A percentile compares a stretch with the other conserved stretches of the same genome.
Evolutionary conservation across 2,888 invertebrate genomes (phyloP).

Genomic region (Diloba caeruleocephala): DNA sequence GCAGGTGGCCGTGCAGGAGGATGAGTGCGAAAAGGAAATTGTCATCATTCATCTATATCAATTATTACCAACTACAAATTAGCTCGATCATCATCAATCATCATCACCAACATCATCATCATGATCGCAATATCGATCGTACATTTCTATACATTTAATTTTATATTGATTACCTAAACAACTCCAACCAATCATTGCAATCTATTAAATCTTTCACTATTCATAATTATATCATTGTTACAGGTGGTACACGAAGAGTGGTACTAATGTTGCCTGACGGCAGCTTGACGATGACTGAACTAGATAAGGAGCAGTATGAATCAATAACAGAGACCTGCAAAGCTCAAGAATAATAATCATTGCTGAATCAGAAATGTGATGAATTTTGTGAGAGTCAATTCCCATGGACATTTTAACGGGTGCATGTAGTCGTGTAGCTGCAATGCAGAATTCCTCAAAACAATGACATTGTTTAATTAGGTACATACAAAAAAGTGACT

Average conservation of each 20-base stretch:
- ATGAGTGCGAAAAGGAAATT: no score
- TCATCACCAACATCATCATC: no score
- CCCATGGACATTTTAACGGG: not conserved
- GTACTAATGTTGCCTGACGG: conserved; percentile 95
- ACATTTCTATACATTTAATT: no score
- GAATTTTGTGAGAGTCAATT: not conserved
- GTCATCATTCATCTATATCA: no score
- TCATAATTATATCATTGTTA: conserved; percentile 15
- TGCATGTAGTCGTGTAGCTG: conserved; percentile 1
- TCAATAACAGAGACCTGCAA: conserved; percentile 89
- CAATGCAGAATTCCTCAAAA: conserved; percentile 6
- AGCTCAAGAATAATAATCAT: conserved; percentile 82
- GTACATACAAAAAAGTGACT: not conserved
- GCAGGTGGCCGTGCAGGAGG: no score
- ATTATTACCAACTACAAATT: no score
- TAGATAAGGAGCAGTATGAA: conserved; percentile 95
- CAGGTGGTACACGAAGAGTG: conserved; percentile 95
- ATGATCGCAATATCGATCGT: no score
- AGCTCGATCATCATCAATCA: no score
- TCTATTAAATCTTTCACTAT: no score
- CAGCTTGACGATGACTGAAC: conserved; percentile 95
- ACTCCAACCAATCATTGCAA: no score
- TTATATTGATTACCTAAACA: no score
- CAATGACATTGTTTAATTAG: conserved; percentile 5
- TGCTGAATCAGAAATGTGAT: conserved; percentile 4